Evolutionary conservation across 2,113 vertebrate genomes (phyloP).

Genomic region (Stictonetta naevosa): DNA sequence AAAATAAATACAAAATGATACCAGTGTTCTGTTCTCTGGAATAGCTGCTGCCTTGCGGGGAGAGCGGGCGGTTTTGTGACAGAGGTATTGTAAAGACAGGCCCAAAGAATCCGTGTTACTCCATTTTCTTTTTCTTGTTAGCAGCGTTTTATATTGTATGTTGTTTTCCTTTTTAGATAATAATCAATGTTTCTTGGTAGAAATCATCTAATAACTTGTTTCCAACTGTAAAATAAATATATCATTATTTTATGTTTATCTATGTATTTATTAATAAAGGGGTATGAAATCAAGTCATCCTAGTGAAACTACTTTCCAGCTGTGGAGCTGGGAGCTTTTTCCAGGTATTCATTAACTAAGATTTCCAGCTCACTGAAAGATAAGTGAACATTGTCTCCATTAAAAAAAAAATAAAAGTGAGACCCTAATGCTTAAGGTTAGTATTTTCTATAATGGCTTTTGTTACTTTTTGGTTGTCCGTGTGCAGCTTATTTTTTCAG

Average conservation of each 20-base stretch:
- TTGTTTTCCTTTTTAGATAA: background rate
- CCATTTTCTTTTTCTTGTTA: constrained; percentile 10
- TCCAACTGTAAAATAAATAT: background rate
- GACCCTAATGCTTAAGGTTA: constrained; percentile 15
- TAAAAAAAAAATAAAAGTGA: background rate
- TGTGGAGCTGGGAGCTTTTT: background rate
- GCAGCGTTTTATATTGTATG: background rate
- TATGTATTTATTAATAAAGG: background rate
- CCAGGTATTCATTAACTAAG: constrained; percentile 27
- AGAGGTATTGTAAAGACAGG: background rate
- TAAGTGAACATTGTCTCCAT: background rate
- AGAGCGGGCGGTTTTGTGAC: background rate
- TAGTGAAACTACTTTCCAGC: background rate
- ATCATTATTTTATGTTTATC: background rate
- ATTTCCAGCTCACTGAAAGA: background rate
- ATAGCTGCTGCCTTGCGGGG: constrained; percentile 5
- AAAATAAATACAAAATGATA: background rate
- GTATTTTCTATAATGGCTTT: background rate
- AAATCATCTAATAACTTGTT: background rate
- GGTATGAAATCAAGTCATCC: background rate
- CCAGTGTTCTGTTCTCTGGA: background rate
- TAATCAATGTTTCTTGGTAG: background rate
- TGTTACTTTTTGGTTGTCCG: background rate
- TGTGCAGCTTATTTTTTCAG: constrained; percentile 7
- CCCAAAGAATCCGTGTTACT: background rate